phyloP scores from a whole-genome alignment of 2,888 invertebrate genomes.

The Parapristionchus giblindavisi region DNA sequence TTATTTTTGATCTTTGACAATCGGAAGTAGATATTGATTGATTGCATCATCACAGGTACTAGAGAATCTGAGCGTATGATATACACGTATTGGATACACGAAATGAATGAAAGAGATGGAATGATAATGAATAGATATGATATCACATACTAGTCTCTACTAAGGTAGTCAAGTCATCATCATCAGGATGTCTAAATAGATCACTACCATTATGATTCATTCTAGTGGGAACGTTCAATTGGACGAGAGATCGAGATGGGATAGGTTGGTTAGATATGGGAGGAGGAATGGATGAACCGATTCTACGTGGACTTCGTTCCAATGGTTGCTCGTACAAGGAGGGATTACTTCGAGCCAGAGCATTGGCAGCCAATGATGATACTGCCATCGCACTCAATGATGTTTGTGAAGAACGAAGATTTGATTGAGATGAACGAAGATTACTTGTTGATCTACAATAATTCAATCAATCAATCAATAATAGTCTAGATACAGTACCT shows the following conservation, averaged over 20 bases:
- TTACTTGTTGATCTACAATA: slow-evolving; percentile 1
- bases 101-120: too few relatives aligned
- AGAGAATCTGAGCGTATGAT: too few relatives aligned
- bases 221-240: slow-evolving; percentile 10
- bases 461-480: background rate
- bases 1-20: too few relatives aligned
- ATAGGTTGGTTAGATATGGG: background rate
- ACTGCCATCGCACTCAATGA: slow-evolving; percentile 18
- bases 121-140: too few relatives aligned
- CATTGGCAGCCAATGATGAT: slow-evolving; percentile 17
- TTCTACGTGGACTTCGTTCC: slow-evolving; percentile 7
- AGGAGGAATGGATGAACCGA: background rate
- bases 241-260: slow-evolving; percentile 14
- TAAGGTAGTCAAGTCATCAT: slow-evolving; percentile 25
- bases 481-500: background rate
- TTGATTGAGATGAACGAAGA: slow-evolving; percentile 16
- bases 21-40: too few relatives aligned
- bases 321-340: slow-evolving; percentile 35
- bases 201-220: background rate
- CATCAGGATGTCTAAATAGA: slow-evolving; percentile 26
- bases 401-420: slow-evolving; percentile 25
- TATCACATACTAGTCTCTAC: slow-evolving; percentile 36
- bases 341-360: slow-evolving; percentile 26
- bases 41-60: too few relatives aligned
- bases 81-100: too few relatives aligned